Evolutionary conservation across 2,888 invertebrate genomes (phyloP), one percentile per base, ranked within the genome.

Genomic region (Lottia gigantea): DNA sequence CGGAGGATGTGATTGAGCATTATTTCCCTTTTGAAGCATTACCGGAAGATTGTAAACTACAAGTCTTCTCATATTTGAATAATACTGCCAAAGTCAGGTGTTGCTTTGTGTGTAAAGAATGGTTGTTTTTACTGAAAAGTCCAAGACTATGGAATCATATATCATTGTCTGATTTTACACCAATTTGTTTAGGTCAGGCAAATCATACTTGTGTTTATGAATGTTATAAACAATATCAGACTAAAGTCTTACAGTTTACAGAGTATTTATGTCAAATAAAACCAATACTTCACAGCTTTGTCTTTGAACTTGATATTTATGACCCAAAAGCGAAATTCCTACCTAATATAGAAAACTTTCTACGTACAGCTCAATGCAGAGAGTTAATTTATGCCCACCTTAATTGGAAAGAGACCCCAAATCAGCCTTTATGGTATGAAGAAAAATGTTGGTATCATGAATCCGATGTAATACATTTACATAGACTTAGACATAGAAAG

Each of bases 271-370:
- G 80, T 23, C 69, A 72, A 6, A 75, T 87, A 14, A 74, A 68
- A 62, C 86, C 87, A 11, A 71, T 76, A n/a, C 68, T 87, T 19
- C 76, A 78, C 67, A 77, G 81, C 66, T 71, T 85, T 14, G 85
- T 86, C 67, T 88, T 88, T 74, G 86, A 87, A 26, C 85, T 87
- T 71, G 88, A 89, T 75, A 85, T 89, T 40, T 84, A 80, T 6
- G 85, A 87, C 70, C 69, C 76, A 16, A 78, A 80, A 40, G 86
- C 86, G 70, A 79, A 83, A 2, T 87, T 84, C 81, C 71, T 85
- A 26, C 76, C 79, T 15, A 78, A 82, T 40, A 69, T 88, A 1
- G 79, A 86, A 72, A 76, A 74, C 23, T 70, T 85, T 26, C 75
- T 86, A 47, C 71, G 73, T 26, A 73, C 76, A 8, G 72, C 81